Evolutionary conservation across 2,888 invertebrate species (phyloP).

Genomic region (Ommatoiulus sabulosus): DNA sequence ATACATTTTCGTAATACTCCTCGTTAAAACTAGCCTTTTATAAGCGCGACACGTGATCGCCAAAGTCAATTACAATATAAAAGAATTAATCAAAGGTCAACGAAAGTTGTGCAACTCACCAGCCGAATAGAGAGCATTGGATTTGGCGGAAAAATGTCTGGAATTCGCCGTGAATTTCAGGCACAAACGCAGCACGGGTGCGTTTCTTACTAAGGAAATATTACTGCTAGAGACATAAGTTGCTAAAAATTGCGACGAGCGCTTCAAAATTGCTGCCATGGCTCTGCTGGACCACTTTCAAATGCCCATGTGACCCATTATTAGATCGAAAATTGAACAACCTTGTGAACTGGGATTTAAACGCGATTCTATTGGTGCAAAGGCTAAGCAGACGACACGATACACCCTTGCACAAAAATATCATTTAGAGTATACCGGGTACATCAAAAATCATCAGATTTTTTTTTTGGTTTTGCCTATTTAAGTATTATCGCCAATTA

Average conservation of each 20-base stretch:
- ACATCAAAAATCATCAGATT: neutral
- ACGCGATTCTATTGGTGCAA: neutral
- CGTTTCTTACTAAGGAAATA: neutral
- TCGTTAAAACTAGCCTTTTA: neutral
- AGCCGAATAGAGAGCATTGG: slow-evolving; percentile 8
- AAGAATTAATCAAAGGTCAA: neutral
- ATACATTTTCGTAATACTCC: too few species aligned
- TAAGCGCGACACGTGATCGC: neutral
- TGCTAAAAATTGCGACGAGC: neutral
- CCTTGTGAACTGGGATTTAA: neutral
- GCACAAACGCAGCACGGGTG: neutral
- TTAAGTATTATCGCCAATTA: too few species aligned
- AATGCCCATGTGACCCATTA: slow-evolving; percentile 29
- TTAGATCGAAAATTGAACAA: neutral
- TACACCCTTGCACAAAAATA: neutral
- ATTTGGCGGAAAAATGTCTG: neutral
- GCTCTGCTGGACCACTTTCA: neutral
- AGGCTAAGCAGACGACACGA: neutral
- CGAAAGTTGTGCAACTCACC: neutral
- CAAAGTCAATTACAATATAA: neutral
- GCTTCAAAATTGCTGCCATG: slow-evolving; percentile 22
- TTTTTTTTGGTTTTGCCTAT: too few species aligned
- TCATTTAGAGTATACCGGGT: neutral
- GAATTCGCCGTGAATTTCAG: neutral
- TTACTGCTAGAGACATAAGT: neutral